Conservation (phyloP, 2,113 vertebrate genomes). For the Leucopternis melanops region DNA sequence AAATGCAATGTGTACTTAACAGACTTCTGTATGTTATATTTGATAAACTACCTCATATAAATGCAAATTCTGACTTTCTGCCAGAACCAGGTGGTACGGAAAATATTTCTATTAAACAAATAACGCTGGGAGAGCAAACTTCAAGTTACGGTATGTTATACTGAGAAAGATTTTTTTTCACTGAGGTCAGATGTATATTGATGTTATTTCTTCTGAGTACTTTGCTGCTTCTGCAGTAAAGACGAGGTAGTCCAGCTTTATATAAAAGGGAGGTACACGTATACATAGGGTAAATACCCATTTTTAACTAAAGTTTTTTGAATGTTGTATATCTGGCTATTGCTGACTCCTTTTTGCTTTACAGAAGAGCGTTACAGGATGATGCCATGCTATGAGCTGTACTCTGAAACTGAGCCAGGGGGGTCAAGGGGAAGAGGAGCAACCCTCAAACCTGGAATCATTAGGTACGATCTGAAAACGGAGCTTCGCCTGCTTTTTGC, state of each 20-base stretch:
- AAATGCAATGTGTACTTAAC: constrained; percentile 86
- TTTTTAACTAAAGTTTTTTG: background rate
- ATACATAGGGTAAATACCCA: background rate
- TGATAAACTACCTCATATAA: constrained; percentile 88
- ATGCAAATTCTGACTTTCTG: constrained; percentile 87
- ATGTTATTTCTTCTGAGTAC: constrained; percentile 30
- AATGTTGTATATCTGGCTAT: background rate
- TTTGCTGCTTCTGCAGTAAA: constrained; percentile 36
- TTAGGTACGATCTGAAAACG: background rate
- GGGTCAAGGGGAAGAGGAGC: background rate
- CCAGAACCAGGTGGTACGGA: constrained; percentile 83
- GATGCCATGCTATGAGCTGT: background rate
- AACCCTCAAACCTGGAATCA: background rate
- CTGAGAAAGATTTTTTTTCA: constrained; percentile 21
- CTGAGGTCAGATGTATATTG: constrained; percentile 51
- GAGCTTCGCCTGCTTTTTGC: background rate
- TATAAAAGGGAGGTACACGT: background rate
- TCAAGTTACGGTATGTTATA: constrained; percentile 56
- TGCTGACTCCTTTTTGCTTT: background rate
- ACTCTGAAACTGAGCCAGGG: background rate
- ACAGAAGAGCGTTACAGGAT: background rate
- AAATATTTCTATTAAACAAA: constrained; percentile 87
- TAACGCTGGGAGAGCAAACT: constrained; percentile 79
- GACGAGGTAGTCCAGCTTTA: background rate
- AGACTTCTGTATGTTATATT: constrained; percentile 84